Percentiles rank a stretch among this genome's conserved stretches.
These are phyloP conservation scores for Leucoraja erinaceus DNA, from an alignment of 2,113 vertebrate species.

Conservation along the genomic window DNA sequence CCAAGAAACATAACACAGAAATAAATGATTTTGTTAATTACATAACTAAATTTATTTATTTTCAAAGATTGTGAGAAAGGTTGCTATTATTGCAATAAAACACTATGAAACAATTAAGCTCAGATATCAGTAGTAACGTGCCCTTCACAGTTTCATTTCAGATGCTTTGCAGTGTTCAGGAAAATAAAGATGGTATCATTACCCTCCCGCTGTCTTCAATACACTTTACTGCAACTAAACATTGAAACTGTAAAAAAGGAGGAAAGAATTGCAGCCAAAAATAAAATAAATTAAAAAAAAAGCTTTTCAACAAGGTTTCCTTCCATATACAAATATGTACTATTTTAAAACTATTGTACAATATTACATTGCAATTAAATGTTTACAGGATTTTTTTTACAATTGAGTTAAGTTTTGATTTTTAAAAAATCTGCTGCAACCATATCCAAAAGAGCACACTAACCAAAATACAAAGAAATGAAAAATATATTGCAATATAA, in stretches of 20 bases:
- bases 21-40: slow-evolving; percentile 35
- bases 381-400: slow-evolving; percentile 55
- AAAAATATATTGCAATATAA: slow-evolving; percentile 25
- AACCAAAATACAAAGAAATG: neutral
- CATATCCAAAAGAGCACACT: fast-evolving
- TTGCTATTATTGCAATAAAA: slow-evolving; percentile 42
- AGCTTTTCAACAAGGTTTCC: slow-evolving; percentile 64
- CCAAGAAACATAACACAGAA: neutral
- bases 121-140: slow-evolving; percentile 45
- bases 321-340: slow-evolving; percentile 79
- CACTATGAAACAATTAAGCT: slow-evolving; percentile 44
- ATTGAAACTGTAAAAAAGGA: slow-evolving; percentile 44
- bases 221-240: slow-evolving; percentile 39
- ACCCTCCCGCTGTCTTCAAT: slow-evolving; percentile 40
- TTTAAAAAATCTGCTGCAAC: slow-evolving; percentile 43
- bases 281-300: slow-evolving; percentile 81
- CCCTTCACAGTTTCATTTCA: slow-evolving; percentile 40
- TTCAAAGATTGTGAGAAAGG: slow-evolving; percentile 51
- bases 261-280: slow-evolving; percentile 55
- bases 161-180: neutral
- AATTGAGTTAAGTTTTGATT: slow-evolving; percentile 19
- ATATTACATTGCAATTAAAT: slow-evolving; percentile 54
- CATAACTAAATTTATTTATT: slow-evolving; percentile 60
- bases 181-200: slow-evolving; percentile 33
- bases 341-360: slow-evolving; percentile 70